Evolutionary conservation across 2,888 invertebrate genomes (phyloP), one percentile per base, ranked within the genome.

Genomic region (Drosophila melanosoma): DNA sequence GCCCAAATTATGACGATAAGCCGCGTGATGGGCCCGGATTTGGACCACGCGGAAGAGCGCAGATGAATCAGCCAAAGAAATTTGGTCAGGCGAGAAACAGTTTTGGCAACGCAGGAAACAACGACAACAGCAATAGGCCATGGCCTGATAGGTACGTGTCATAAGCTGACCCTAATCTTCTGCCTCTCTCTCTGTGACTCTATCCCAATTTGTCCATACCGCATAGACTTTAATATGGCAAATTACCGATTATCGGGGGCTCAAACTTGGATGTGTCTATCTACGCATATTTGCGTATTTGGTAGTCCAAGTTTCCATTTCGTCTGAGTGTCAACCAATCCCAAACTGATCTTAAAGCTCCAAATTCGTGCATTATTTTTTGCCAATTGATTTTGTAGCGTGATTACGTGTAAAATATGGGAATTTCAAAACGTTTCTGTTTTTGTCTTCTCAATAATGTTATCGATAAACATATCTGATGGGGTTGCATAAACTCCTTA

Each of bases 141-240:
- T 84, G 90, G 87, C 6, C 53, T 59, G 78, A 87, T 65, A 74
- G 90, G 90, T 90, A 90, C 81, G 90, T 89, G 66, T 78, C 70
- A 33, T 49, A 75, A 53, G 3, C 17, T n/a, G 5, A 15, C 11
- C n/a, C 45, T 57, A 48, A 33, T 48, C 17, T 29, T 23, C 33
- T 23, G 15, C 40, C 51, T 56, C 20, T 52, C 57, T 32, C 35
- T 40, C 38, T 36, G 26, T 23, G 45, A 15, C 45, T 29, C 38
- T 12, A 29, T 29, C 11, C 35, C 15, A 10, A n/a, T 35, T 35
- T 10, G 54, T 20, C 35, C 33, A 20, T 36, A 36, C n/a, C 11
- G 15, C 36, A 26, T 51, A 38, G 20, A 68, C 11, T 12, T 7
- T 17, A 49, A 33, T 36, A 15, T 36, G 6, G 23, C 23, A 3